A percentile compares a stretch with the other conserved stretches of the same genome.
These are phyloP conservation scores for Cydia fagiglandana DNA, from an alignment of 1,140 invertebrate genomes.

Conservation along the genomic window DNA sequence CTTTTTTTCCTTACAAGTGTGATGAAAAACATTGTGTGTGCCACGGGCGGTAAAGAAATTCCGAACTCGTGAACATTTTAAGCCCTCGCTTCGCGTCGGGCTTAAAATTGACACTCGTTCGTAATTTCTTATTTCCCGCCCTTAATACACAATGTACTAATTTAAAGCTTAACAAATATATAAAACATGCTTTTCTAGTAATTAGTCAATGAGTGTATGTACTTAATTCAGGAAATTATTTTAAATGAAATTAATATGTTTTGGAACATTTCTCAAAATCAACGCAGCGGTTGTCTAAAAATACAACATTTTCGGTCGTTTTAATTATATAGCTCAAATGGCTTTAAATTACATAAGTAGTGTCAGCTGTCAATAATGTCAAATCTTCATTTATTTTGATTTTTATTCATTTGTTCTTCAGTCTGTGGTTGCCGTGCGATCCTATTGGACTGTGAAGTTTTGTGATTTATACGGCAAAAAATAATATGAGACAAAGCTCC, in stretches of 20 bases:
- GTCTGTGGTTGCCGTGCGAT: conserved; percentile 9
- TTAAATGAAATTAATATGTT: not conserved
- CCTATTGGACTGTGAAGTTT: not conserved
- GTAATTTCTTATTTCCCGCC: too few species aligned
- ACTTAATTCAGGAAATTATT: too few species aligned
- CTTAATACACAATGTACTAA: too few species aligned
- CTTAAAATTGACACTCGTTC: too few species aligned
- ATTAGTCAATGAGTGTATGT: too few species aligned
- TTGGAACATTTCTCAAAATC: not conserved
- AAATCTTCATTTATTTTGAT: not conserved
- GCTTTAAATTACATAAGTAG: not conserved
- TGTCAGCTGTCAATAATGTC: not conserved
- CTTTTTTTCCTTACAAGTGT: too few species aligned
- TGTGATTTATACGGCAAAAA: conserved; percentile 1
- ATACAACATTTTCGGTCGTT: not conserved
- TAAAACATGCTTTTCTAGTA: too few species aligned
- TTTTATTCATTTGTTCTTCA: not conserved
- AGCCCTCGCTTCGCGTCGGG: too few species aligned
- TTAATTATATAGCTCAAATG: not conserved
- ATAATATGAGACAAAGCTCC: not conserved
- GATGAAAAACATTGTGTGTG: too few species aligned
- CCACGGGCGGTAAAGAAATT: too few species aligned
- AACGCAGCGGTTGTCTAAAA: not conserved
- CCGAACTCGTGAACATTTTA: too few species aligned
- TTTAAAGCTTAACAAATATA: too few species aligned